These are phyloP conservation scores for Diprion similis DNA, from an alignment of 1,140 invertebrate species.

Conservation along the genomic window DNA sequence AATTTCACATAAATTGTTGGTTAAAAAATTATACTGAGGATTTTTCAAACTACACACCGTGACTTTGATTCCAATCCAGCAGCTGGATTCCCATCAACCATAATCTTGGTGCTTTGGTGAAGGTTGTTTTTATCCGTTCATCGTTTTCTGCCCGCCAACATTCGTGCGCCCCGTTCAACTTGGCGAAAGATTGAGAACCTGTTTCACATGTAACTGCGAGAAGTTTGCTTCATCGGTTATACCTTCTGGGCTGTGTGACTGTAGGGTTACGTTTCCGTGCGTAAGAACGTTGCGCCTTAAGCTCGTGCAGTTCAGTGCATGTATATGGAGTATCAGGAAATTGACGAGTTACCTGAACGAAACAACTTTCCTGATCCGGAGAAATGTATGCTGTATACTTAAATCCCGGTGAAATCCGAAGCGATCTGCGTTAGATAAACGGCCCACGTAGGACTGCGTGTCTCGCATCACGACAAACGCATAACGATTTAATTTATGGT, in stretches of 20 bases:
- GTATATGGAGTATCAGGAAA: not conserved
- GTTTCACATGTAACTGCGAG: not conserved
- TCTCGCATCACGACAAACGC: too few species aligned
- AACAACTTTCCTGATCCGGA: constrained; percentile 46
- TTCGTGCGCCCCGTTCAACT: not conserved
- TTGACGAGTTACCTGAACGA: not conserved
- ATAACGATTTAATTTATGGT: not conserved
- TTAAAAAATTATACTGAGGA: too few species aligned
- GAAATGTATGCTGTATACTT: constrained; percentile 39
- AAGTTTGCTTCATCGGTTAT: not conserved
- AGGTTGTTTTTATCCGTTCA: too few species aligned
- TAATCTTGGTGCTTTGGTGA: too few species aligned
- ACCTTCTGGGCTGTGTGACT: not conserved
- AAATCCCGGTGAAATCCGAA: not conserved
- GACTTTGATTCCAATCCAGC: too few species aligned
- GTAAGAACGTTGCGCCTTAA: constrained; percentile 1
- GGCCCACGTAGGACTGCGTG: not conserved
- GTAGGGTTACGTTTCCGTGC: not conserved
- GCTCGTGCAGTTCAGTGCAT: not conserved
- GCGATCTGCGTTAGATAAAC: not conserved
- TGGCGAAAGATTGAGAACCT: not conserved
- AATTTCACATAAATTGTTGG: too few species aligned
- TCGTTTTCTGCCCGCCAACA: too few species aligned
- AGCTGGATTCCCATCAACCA: too few species aligned
- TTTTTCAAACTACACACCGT: too few species aligned